Evolutionary conservation across 2,888 invertebrate genomes (phyloP).

Genomic region (Trachelus tabidus): DNA sequence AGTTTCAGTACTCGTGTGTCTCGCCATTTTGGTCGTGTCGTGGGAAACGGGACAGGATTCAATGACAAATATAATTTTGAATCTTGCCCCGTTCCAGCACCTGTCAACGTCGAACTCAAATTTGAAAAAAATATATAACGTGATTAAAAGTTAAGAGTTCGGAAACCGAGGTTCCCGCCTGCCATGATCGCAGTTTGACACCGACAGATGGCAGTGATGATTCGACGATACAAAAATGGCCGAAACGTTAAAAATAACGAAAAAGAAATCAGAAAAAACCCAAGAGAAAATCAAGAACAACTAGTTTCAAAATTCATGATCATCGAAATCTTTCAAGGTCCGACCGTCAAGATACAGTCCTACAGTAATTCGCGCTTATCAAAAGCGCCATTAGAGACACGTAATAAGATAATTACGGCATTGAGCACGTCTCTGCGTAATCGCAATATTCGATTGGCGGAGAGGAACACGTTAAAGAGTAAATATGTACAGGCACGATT

Average conservation of each 20-base stretch:
- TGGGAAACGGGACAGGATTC: background rate
- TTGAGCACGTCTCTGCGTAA: background rate
- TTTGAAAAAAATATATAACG: background rate
- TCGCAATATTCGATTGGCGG: background rate
- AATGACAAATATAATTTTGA: no score
- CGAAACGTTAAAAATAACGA: background rate
- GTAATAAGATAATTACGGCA: background rate
- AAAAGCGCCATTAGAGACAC: background rate
- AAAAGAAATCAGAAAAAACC: background rate
- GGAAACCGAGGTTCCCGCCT: background rate
- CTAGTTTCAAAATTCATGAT: background rate
- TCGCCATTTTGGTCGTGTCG: background rate
- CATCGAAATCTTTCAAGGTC: background rate
- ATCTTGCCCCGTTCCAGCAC: no score
- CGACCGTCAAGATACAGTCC: background rate
- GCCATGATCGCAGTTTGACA: background rate
- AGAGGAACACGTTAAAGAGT: constrained; percentile 5
- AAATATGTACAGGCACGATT: constrained; percentile 22
- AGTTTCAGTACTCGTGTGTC: background rate
- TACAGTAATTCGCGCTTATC: background rate
- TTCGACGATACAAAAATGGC: background rate
- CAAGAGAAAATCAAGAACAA: background rate
- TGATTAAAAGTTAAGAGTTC: no score
- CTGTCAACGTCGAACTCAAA: no score
- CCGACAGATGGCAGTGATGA: background rate